Evolutionary conservation across 2,797 vertebrate species (phyloP).

Genomic region (Cephalopachus bancanus): DNA sequence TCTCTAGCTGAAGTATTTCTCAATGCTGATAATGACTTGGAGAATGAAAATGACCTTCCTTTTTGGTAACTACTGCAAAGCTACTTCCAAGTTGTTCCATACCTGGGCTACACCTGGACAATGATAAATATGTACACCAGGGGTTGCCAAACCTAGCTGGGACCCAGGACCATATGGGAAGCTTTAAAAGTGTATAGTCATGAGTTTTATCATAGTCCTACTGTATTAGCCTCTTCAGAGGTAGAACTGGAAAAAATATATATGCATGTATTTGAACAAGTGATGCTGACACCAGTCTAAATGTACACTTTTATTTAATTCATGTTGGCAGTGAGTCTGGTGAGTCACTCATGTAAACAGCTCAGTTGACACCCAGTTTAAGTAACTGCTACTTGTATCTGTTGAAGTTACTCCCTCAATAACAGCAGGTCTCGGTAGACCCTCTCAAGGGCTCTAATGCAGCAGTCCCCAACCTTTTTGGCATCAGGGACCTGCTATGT

Average conservation of each 20-base stretch:
- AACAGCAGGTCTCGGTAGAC: background rate
- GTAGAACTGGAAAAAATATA: background rate
- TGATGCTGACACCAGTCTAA: background rate
- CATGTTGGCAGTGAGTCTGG: background rate
- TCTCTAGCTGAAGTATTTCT: slow-evolving; percentile 59
- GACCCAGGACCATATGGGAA: background rate
- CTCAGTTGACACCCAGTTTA: background rate
- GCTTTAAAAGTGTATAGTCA: background rate
- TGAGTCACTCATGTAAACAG: background rate
- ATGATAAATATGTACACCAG: background rate
- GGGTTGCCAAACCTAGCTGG: background rate
- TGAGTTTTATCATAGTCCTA: background rate
- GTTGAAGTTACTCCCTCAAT: background rate
- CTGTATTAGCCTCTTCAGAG: background rate
- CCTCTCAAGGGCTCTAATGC: background rate
- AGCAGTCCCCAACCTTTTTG: too few relatives aligned
- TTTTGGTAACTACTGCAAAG: background rate
- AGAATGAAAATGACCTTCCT: background rate
- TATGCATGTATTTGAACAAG: background rate
- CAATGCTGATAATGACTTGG: background rate
- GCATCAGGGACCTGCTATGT: too few relatives aligned
- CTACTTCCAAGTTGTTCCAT: background rate
- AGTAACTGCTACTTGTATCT: background rate
- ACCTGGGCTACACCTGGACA: background rate
- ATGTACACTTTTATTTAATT: background rate